phyloP scores from a whole-genome alignment of 2,888 invertebrate species.

The Caenorhabditis sinica region DNA sequence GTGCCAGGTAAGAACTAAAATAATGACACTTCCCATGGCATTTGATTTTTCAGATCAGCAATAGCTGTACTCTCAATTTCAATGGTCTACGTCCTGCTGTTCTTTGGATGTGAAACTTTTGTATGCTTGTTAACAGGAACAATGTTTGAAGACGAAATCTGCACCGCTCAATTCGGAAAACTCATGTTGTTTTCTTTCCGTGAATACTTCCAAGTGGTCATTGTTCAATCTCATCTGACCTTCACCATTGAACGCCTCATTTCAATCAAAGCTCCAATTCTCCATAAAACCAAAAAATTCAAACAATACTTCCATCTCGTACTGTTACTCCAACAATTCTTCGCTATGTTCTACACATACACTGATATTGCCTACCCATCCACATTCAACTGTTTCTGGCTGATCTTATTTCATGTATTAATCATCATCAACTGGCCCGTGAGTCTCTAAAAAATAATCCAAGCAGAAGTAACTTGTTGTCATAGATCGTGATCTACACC shows the following conservation, averaged over 20 bases:
- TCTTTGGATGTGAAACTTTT: slow-evolving; percentile 9
- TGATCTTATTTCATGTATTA: neutral
- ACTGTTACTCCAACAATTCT: neutral
- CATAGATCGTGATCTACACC: slow-evolving; percentile 32
- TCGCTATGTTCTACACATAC: slow-evolving; percentile 18
- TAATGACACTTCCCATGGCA: neutral
- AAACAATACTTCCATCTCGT: neutral
- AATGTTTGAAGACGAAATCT: slow-evolving; percentile 18
- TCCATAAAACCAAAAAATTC: slow-evolving; percentile 16
- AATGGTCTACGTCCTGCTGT: slow-evolving; percentile 1
- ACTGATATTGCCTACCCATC: slow-evolving; percentile 3
- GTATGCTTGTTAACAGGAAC: slow-evolving; percentile 16
- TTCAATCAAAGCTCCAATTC: slow-evolving; percentile 4
- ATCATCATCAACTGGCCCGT: slow-evolving; percentile 37
- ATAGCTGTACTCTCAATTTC: slow-evolving; percentile 18
- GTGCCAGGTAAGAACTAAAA: neutral
- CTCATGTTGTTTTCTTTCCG: slow-evolving; percentile 2
- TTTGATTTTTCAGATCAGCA: slow-evolving; percentile 1
- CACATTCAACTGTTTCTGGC: slow-evolving; percentile 2
- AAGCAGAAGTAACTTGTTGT: neutral
- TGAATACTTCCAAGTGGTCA: slow-evolving; percentile 25
- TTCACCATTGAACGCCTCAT: slow-evolving; percentile 27
- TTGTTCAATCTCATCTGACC: slow-evolving; percentile 15
- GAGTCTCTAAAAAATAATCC: neutral
- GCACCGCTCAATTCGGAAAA: slow-evolving; percentile 18